Base-by-base conservation (phyloP, 2,113 vertebrate genomes). In the Syrrhaptes paradoxus region DNA sequence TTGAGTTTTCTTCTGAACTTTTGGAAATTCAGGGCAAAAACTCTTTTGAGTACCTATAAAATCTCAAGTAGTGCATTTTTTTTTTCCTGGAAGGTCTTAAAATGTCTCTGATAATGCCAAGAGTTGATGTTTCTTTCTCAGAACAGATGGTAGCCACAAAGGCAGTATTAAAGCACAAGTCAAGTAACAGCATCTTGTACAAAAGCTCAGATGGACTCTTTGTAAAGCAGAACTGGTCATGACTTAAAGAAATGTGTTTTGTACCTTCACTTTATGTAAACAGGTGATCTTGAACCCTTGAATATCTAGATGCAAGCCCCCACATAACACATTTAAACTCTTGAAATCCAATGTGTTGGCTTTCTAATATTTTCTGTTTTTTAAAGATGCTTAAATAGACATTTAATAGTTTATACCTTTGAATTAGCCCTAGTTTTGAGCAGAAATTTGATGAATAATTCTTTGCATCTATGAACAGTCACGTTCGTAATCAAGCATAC, bases 101-200 rank as follows among this genome's bases (percentile, higher is more conserved):
- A 83, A 41, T 51, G 36, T 26, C 36, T 88, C 54, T 79, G 58
- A 90, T 66, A 78, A 90, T 62, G 67, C 71, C 59, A 83, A 68
- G 49, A 75, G 54, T 11, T 73, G 85, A 63, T 45, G 49, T 20
- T 79, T 80, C 32, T 55, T 45, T 66, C 66, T 82, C 67, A 61
- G 67, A 91, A 90, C 62, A 94, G 41, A 90, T 75, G 85, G 81
- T 14, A 81, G 49, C 55, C 62, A 87, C 57, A 85, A 94, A 88
- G 75, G 62, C 78, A 76, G 20, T 20, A 72, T 73, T 72, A 85
- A 67, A 13, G 21, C 31, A 49, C 21, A 67, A 72, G 41, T 43
- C 31, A 84, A 87, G 45, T 51, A 87, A 45, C 13, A 45, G 10
- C 43, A 54, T 48, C 52, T 85, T 46, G 18, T 48, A 74, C 29